A percentile compares a stretch with the other conserved stretches of the same genome.
Evolutionary conservation across 2,797 vertebrate species (phyloP).

Genomic region (Gambelia wislizenii): DNA sequence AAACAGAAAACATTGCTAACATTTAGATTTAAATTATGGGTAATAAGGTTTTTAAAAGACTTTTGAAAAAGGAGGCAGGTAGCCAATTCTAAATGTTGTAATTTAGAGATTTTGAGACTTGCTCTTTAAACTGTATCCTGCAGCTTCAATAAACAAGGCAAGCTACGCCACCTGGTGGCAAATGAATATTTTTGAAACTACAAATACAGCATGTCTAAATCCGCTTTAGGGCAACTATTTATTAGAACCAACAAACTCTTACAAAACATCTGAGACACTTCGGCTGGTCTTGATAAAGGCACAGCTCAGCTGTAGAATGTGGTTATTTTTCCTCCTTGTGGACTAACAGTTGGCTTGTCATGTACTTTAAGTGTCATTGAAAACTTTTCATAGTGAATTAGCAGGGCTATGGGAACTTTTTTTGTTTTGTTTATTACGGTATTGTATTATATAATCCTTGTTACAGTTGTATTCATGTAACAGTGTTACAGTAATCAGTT

Average conservation of each 20-base stretch:
- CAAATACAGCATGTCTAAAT: neutral
- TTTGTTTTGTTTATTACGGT: too few relatives aligned
- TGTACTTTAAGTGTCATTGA: too few relatives aligned
- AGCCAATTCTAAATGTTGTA: neutral
- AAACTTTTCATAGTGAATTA: neutral
- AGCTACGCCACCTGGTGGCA: slow-evolving; percentile 66
- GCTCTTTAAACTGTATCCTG: neutral
- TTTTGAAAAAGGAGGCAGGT: neutral
- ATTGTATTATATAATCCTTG: too few relatives aligned
- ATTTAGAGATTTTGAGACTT: too few relatives aligned
- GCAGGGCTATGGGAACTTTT: neutral
- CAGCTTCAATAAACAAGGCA: slow-evolving; percentile 14
- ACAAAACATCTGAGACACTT: neutral
- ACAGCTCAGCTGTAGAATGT: neutral
- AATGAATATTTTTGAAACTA: neutral
- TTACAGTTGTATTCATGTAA: too few relatives aligned
- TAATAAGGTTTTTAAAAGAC: neutral
- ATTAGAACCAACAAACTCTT: neutral
- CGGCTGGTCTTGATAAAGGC: neutral
- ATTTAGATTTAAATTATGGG: neutral
- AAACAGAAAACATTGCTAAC: neutral
- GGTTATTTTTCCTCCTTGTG: neutral
- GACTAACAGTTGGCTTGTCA: too few relatives aligned
- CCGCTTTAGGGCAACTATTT: neutral
- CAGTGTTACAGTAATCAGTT: too few relatives aligned